Percentiles rank a stretch among this genome's conserved stretches.
Evolutionary conservation across 2,888 invertebrate genomes (phyloP).

Genomic region (Eupithecia exiguata): DNA sequence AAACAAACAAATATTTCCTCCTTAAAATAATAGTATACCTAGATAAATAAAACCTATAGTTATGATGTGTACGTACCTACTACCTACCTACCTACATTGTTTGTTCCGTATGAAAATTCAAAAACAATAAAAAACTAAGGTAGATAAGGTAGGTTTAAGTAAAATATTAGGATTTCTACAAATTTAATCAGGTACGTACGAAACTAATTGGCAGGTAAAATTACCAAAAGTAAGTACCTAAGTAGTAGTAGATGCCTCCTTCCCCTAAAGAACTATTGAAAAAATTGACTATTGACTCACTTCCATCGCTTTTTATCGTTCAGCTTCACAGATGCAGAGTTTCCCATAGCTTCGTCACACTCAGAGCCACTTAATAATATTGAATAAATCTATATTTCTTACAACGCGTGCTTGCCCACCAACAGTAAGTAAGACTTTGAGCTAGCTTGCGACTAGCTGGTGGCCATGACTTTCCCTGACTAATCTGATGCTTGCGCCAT

Average conservation of each 20-base stretch:
- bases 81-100: background rate
- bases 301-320: slow-evolving; percentile 77
- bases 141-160: too few species aligned
- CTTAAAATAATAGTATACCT: too few species aligned
- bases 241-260: background rate
- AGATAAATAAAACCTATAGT: too few species aligned
- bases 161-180: too few species aligned
- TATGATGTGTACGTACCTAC: too few species aligned
- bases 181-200: background rate
- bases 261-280: background rate
- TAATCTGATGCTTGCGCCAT: slow-evolving; percentile 43
- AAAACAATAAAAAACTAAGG: background rate
- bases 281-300: slow-evolving; percentile 59
- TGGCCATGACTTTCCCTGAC: slow-evolving; percentile 78
- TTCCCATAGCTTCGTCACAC: slow-evolving; percentile 64
- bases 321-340: slow-evolving; percentile 74
- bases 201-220: background rate
- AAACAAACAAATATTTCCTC: too few species aligned
- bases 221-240: background rate
- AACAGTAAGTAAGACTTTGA: slow-evolving; percentile 40
- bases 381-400: slow-evolving; percentile 10
- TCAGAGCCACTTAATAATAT: slow-evolving; percentile 17
- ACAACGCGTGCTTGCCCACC: slow-evolving; percentile 41
- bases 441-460: slow-evolving; percentile 45
- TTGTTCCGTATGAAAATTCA: background rate